Evolutionary conservation across 2,113 vertebrate genomes (phyloP).

Genomic region (Syngnathus typhle): DNA sequence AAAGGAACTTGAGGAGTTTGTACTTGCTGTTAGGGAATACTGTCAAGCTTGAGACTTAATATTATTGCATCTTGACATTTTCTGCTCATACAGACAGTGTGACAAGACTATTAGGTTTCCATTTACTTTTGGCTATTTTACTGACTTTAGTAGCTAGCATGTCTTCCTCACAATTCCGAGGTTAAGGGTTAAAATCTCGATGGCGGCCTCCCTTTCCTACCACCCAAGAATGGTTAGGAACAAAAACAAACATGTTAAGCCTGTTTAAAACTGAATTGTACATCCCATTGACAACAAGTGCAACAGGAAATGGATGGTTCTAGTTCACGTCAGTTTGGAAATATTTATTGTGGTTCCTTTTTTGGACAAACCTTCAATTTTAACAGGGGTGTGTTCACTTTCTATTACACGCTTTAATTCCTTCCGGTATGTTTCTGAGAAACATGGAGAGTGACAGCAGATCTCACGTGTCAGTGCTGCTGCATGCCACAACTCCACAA

Average conservation of each 20-base stretch:
- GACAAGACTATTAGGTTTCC: not conserved
- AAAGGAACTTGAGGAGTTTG: slow-evolving; percentile 16
- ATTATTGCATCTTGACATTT: not conserved
- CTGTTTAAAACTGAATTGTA: not conserved
- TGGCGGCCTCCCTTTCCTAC: not conserved
- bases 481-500: not conserved
- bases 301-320: not conserved
- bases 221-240: no score
- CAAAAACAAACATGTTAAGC: no score
- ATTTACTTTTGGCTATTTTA: not conserved
- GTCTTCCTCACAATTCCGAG: not conserved
- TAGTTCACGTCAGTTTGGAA: not conserved
- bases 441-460: not conserved
- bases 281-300: not conserved
- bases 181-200: not conserved
- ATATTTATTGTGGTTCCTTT: not conserved
- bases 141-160: not conserved
- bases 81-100: slow-evolving; percentile 1
- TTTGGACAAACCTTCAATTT: not conserved
- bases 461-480: not conserved
- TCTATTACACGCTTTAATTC: not conserved
- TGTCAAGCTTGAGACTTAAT: slow-evolving; percentile 1
- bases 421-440: not conserved
- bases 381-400: not conserved
- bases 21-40: slow-evolving; percentile 22